Evolutionary conservation across 1,140 invertebrate species (phyloP).

Genomic region (Drosophila kepulauana): DNA sequence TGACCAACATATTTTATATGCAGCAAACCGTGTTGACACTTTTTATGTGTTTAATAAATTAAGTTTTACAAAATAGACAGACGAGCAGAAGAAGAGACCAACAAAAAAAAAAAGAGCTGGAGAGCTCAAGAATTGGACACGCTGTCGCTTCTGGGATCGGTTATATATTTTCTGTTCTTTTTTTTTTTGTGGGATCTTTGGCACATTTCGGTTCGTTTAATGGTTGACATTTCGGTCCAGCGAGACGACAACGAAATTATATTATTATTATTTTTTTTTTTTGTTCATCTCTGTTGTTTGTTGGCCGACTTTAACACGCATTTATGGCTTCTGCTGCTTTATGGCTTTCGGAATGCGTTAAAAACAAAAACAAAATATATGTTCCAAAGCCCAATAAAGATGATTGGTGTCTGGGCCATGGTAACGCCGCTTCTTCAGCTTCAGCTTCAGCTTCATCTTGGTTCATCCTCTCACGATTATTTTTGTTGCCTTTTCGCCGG

Average conservation of each 20-base stretch:
- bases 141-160: conserved; percentile 32
- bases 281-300: conserved; percentile 4
- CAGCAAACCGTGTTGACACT: conserved; percentile 78
- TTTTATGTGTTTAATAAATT: conserved; percentile 82
- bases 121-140: conserved; percentile 14
- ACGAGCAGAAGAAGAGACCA: neutral
- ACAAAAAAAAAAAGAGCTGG: neutral
- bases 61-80: conserved; percentile 77
- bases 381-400: conserved; percentile 67
- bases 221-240: conserved; percentile 66
- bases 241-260: neutral
- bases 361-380: conserved; percentile 40
- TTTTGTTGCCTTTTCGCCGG: conserved; percentile 5
- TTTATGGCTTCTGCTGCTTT: conserved; percentile 78
- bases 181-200: conserved; percentile 27
- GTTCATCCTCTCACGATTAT: conserved; percentile 11
- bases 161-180: conserved; percentile 11
- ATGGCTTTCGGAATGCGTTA: conserved; percentile 72
- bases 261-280: conserved; percentile 46
- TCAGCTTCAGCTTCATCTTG: neutral
- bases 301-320: conserved; percentile 74
- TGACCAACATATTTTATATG: conserved; percentile 76
- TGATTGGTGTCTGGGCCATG: conserved; percentile 75
- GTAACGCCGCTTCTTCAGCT: conserved; percentile 14
- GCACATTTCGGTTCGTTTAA: conserved; percentile 61